Evolutionary conservation across 2,888 invertebrate species (phyloP), one percentile per base, ranked within the genome.

Genomic region (Spodoptera picta): DNA sequence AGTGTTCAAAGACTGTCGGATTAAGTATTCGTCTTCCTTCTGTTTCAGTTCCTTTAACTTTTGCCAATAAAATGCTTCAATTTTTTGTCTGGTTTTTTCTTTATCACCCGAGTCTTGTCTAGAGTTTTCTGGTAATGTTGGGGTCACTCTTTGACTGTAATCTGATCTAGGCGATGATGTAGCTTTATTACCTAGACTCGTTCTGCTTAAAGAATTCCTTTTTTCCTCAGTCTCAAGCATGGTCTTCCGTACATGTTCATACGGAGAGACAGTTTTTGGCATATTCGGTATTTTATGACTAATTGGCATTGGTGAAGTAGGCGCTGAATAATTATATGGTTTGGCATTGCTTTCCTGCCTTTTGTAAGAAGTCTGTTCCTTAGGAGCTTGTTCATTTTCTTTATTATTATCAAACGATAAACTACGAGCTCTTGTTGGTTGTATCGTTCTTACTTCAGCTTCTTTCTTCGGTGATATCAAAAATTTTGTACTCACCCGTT

Each of bases 31-130:
- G 77, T 96, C 96, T 87, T 96, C 96, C 83, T 95, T 95, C 51
- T 95, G 92, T 80, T 96, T 96, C 64, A 95, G 84, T 84, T 95
- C 96, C 82, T 96, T 96, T 59, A 96, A 87, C 82, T 96, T 96
- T 75, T 96, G 96, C 96, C 96, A 96, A 73, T 96, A 96, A 78
- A 96, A 96, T 0, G 96, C 96, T 83, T 96, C 96, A 0, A 96
- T 95, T 82, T 94, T 95, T 80, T 95, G 95, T 11, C 95, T 87
- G 45, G 95, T 95, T 78, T 95, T 95, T 73, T 95, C 94, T 85
- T 95, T 95, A 65, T 95, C 93, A 9, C 70, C 71, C 12, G 81
- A 79, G 43, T 85, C 81, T 7, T 80, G 78, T 60, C 74, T 76
- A n/a, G 51, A 7, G 63, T 70, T 81, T 27, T 78, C 69, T 12